These are phyloP conservation scores for Cyanistes caeruleus DNA, from an alignment of 2,113 vertebrate species.

Conservation along the genomic window DNA sequence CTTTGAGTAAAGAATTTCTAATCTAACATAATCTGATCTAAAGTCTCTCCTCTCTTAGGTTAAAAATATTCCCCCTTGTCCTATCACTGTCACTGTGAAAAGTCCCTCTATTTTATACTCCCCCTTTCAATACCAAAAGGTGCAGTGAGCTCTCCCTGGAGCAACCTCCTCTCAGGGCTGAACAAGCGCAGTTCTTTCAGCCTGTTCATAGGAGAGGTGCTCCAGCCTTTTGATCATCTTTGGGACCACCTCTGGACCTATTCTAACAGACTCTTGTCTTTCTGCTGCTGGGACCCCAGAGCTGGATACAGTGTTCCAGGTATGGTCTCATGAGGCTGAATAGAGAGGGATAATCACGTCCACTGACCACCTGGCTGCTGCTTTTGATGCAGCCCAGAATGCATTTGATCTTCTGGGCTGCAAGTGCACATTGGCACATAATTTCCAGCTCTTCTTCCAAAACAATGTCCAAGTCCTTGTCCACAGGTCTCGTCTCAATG, in stretches of 20 bases:
- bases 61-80: not conserved
- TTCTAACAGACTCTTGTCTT: not conserved
- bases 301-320: not conserved
- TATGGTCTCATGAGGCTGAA: not conserved
- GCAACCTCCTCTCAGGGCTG: not conserved
- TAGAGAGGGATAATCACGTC: not conserved
- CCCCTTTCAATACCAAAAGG: not conserved
- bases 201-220: not conserved
- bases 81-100: not conserved
- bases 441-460: not conserved
- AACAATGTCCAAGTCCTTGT: not conserved
- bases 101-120: not conserved
- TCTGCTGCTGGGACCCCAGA: not conserved
- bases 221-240: not conserved
- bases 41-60: not conserved
- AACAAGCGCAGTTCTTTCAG: not conserved
- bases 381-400: not conserved
- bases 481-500: not conserved
- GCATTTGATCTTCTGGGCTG: not conserved
- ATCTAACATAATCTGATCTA: not conserved
- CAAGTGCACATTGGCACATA: fast-evolving
- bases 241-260: fast-evolving
- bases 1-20: not conserved
- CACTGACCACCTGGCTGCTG: not conserved
- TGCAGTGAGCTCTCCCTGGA: not conserved